These are phyloP conservation scores for Typhlomys cinereus DNA, from an alignment of 2,113 vertebrate genomes.

Conservation along the genomic window DNA sequence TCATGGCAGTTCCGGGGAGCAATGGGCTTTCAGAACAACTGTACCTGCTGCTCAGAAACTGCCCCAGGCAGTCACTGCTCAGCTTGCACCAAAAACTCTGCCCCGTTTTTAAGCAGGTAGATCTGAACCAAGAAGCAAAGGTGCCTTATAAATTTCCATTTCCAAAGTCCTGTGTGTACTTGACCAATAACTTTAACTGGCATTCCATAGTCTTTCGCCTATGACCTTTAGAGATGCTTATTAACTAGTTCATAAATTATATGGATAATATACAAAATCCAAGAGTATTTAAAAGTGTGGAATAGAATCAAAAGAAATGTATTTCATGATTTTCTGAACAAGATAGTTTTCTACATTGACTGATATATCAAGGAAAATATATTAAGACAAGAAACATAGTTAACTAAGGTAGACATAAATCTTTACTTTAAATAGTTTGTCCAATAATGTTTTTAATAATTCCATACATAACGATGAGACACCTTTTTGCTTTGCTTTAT, in stretches of 20 bases:
- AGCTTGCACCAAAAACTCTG: not conserved
- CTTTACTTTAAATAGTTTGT: slow-evolving; percentile 32
- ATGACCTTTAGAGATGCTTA: not conserved
- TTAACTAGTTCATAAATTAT: slow-evolving; percentile 27
- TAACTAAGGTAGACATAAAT: not conserved
- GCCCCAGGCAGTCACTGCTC: not conserved
- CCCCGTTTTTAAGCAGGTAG: not conserved
- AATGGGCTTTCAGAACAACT: not conserved
- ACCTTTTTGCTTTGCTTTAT: too few relatives aligned
- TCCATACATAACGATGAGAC: not conserved
- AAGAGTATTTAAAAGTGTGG: not conserved
- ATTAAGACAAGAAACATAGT: not conserved
- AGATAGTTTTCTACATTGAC: not conserved
- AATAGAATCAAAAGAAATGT: not conserved
- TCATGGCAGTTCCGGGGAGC: not conserved
- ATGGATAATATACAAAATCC: not conserved
- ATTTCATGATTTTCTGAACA: slow-evolving; percentile 22
- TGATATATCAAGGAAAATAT: not conserved
- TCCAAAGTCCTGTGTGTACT: not conserved
- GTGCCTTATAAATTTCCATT: slow-evolving; percentile 10
- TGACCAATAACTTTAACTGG: not conserved
- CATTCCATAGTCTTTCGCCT: not conserved
- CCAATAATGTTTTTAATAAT: not conserved
- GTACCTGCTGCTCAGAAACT: not conserved
- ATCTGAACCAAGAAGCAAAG: not conserved